These are phyloP conservation scores for Morus bassanus DNA, from an alignment of 2,797 vertebrate genomes.

Conservation along the genomic window DNA sequence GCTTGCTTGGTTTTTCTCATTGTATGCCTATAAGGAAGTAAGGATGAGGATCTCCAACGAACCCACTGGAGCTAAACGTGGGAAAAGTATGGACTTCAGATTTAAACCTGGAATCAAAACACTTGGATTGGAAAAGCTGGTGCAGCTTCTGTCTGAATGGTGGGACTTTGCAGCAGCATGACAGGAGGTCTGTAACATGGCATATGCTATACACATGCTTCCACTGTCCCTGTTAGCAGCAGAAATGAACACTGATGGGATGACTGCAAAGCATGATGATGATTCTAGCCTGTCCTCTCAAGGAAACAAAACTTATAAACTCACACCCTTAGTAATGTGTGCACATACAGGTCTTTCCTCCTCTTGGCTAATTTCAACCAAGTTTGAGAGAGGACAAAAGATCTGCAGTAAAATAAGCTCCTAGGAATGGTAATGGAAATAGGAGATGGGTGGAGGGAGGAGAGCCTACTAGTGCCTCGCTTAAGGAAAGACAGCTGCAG, in stretches of 20 bases:
- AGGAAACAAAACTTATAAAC: background rate
- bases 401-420: background rate
- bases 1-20: background rate
- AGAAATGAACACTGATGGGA: background rate
- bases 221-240: rapidly evolving
- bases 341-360: background rate
- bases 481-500: background rate
- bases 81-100: background rate
- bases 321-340: background rate
- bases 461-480: background rate
- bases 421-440: background rate
- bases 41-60: background rate
- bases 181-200: background rate
- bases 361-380: background rate
- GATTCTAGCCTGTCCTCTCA: background rate
- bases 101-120: background rate
- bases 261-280: background rate
- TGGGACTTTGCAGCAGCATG: background rate
- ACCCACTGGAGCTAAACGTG: background rate
- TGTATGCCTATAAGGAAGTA: background rate
- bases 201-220: background rate
- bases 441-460: background rate
- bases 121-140: background rate
- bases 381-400: background rate
- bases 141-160: background rate